A percentile compares a stretch with the other conserved stretches of the same genome.
Conservation (phyloP, 2,888 invertebrate genomes). For the Laothoe populi region DNA sequence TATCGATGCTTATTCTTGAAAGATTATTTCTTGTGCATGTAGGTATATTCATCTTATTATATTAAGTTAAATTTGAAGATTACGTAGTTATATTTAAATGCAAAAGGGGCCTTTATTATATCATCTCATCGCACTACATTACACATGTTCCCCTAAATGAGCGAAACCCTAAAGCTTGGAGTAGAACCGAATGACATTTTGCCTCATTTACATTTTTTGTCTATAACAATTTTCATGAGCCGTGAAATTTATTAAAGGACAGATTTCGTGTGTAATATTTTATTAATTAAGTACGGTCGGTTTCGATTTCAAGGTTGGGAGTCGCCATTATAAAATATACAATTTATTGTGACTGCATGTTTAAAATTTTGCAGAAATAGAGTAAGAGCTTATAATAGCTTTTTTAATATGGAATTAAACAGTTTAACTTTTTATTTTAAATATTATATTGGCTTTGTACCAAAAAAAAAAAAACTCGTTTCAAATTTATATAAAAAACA, state of each 20-base stretch:
- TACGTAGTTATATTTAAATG: not conserved
- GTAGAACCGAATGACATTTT: constrained; percentile 74
- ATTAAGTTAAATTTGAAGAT: not conserved
- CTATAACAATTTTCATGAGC: constrained; percentile 67
- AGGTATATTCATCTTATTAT: not conserved
- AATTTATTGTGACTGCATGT: not conserved
- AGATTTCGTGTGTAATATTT: constrained; percentile 72
- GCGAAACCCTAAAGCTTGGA: constrained; percentile 52
- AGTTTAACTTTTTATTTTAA: not conserved
- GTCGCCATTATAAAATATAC: constrained; percentile 54
- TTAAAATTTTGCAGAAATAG: not conserved
- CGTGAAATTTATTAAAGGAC: constrained; percentile 76
- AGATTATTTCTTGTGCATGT: too few relatives aligned
- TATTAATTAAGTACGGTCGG: constrained; percentile 76
- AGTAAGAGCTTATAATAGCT: not conserved
- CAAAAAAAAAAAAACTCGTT: too few relatives aligned
- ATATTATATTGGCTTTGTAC: too few relatives aligned
- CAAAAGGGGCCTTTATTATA: constrained; percentile 42
- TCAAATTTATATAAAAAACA: too few relatives aligned
- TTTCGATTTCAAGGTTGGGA: constrained; percentile 68
- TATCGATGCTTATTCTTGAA: not conserved
- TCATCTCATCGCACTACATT: constrained; percentile 67
- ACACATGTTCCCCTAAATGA: constrained; percentile 53
- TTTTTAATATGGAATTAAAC: not conserved
- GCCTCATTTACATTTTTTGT: constrained; percentile 77